Evolutionary conservation across 2,888 invertebrate genomes (phyloP).

Genomic region (Melieria crassipennis): DNA sequence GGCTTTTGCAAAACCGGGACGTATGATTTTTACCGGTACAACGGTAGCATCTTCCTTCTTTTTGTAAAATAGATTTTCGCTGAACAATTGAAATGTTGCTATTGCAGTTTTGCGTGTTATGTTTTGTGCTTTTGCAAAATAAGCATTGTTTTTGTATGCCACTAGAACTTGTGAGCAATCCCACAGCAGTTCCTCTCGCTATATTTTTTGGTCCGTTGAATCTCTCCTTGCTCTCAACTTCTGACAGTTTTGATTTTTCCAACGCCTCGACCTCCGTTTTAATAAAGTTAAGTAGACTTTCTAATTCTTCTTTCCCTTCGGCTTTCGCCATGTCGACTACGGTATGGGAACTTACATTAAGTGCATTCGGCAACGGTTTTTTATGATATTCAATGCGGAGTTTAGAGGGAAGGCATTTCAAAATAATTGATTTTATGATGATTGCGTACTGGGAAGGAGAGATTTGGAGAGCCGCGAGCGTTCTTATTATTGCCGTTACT

Average conservation of each 20-base stretch:
- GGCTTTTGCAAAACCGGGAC: constrained; percentile 34
- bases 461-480: constrained; percentile 37
- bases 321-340: not conserved
- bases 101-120: constrained; percentile 27
- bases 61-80: constrained; percentile 16
- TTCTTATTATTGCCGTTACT: constrained; percentile 33
- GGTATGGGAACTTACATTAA: not conserved
- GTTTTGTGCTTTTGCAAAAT: constrained; percentile 33
- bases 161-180: constrained; percentile 16
- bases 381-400: too few species aligned
- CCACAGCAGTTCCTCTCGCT: constrained; percentile 19
- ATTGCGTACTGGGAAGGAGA: constrained; percentile 36
- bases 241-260: constrained; percentile 35
- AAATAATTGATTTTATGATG: constrained; percentile 35
- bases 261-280: constrained; percentile 35
- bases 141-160: constrained; percentile 10
- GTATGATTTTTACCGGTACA: constrained; percentile 38
- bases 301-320: constrained; percentile 12
- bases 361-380: constrained; percentile 6
- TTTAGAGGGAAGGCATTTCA: constrained; percentile 7
- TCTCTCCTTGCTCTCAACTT: constrained; percentile 6
- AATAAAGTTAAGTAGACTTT: constrained; percentile 27
- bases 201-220: too few species aligned
- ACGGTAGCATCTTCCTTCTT: constrained; percentile 36
- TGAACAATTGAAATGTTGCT: constrained; percentile 19